Percentiles rank a stretch among this genome's conserved stretches.
phyloP scores from a whole-genome alignment of 2,113 vertebrate species.

The Lycocorax pyrrhopterus region DNA sequence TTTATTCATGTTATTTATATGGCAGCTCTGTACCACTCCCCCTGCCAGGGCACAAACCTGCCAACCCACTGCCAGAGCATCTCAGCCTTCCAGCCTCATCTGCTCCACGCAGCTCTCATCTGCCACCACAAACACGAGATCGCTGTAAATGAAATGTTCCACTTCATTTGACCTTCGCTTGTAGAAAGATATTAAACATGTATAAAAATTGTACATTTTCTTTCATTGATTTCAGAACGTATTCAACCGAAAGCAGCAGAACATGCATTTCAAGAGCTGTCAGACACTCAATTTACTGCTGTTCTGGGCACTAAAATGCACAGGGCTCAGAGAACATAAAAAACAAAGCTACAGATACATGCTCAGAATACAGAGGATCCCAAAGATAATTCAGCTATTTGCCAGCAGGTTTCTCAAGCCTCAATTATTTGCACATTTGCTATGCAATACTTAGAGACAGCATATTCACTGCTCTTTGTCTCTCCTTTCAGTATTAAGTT shows the following conservation, averaged over 20 bases:
- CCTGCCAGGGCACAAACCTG: neutral
- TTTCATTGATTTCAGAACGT: slow-evolving; percentile 43
- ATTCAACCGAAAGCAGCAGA: slow-evolving; percentile 53
- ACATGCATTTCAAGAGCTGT: slow-evolving; percentile 47
- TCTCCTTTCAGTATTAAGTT: neutral
- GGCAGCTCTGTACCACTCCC: neutral
- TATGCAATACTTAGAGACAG: neutral
- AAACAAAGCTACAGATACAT: slow-evolving; percentile 26
- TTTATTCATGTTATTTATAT: neutral
- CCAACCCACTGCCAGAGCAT: neutral
- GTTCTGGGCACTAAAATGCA: slow-evolving; percentile 10
- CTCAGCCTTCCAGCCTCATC: neutral
- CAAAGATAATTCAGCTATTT: neutral
- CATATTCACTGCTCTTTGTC: neutral
- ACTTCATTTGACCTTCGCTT: slow-evolving; percentile 57
- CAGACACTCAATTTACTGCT: slow-evolving; percentile 54
- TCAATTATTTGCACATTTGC: neutral
- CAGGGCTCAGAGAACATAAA: neutral
- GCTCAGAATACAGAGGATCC: slow-evolving; percentile 11
- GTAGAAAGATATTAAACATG: slow-evolving; percentile 57
- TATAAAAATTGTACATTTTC: slow-evolving; percentile 48
- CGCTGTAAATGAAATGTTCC: slow-evolving; percentile 42
- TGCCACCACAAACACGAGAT: neutral
- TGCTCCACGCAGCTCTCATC: neutral
- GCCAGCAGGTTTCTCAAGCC: neutral